Evolutionary conservation across 2,888 invertebrate genomes (phyloP), one percentile per base, ranked within the genome.

Genomic region (Drosophila formosana): DNA sequence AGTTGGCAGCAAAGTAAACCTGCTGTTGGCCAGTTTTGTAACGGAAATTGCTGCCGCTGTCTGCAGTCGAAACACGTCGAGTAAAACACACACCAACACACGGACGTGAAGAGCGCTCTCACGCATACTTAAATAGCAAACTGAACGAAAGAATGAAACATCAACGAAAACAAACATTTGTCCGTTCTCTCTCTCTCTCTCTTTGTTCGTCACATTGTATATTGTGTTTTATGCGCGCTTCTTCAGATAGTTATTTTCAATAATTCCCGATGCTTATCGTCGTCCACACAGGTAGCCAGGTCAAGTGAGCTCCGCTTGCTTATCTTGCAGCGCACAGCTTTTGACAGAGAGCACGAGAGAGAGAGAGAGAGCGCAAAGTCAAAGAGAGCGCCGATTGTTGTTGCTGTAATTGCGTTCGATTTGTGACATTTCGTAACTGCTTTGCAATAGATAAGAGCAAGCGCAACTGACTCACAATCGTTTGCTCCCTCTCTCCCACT

Each of bases 1-100:
- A 81, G 76, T 81, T 72, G 75, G 78, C 66, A 72, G 75, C 66
- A 49, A 67, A 68, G 46, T 41, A 79, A 79, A 79, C 79, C 77
- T 72, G 81, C 74, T 81, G 61, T 39, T 71, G 81, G 79, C 77
- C 83, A 81, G 81, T 76, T 82, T 83, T 86, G 83, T 86, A 83
- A 83, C 83, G 83, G 83, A 83, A 86, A 83, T 83, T 86, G 74
- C 58, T 71, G 65, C 43, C 52, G 52, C 66, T 66, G 72, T 80
- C 75, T 68, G 79, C 62, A 84, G 74, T 77, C 82, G 63, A 71
- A 72, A 58, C 84, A 82, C 82, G 84, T 83, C 67, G 64, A 49
- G 13, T 26, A 32, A 41, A 9, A 56, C 45, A 13, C 26, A 28
- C 28, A 18, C 28, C 37, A 6, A 18, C 37, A 47, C 56, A 26